Base-by-base conservation (phyloP, 2,888 invertebrate genomes). In the Sesia bembeciformis region DNA sequence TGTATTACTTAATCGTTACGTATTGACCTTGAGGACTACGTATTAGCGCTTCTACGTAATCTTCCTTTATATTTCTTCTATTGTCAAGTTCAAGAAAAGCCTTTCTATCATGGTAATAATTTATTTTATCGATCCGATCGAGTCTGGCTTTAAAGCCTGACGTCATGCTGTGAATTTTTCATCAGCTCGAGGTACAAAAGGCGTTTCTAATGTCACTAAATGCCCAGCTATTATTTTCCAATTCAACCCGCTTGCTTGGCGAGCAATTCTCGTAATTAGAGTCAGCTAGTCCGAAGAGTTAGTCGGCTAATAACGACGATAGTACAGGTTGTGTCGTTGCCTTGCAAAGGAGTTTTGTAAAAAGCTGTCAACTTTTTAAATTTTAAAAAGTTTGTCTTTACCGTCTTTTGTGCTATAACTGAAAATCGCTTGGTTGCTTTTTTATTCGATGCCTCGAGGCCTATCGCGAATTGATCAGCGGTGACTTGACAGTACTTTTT, bases 141-240 rank as follows among this genome's bases (percentile, higher is more conserved):
- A 61, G 56, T 56, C 55, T 61, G 60, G 61, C 63, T 63, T 50
- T 56, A 54, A 61, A 62, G 60, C 58, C 57, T 77, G 81, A 80
- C 84, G 82, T 84, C 81, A 78, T 54, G 40, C 46, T 54, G 58
- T 81, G 72, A 71, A 84, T 78, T 72, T 81, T 83, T 80, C 74
- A 84, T 78, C 63, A 69, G 61, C 56, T 58, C 61, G 56, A 59
- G 40, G 67, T 63, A 74, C 76, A 76, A 74, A 74, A 70, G 70
- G 62, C 70, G 59, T 60, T 50, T 50, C 50, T 50, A 50, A 62
- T 69, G 72, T 64, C 66, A 65, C 66, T 70, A 71, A 67, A 74
- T 72, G 68, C 64, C 54, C 63, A 59, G 53, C 76, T 60, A 81
- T 83, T 82, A 81, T 78, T 78, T 76, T 76, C 76, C 74, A 78